Base-by-base conservation (phyloP, 1,140 invertebrate genomes). In the Sminthurinus signatus region DNA sequence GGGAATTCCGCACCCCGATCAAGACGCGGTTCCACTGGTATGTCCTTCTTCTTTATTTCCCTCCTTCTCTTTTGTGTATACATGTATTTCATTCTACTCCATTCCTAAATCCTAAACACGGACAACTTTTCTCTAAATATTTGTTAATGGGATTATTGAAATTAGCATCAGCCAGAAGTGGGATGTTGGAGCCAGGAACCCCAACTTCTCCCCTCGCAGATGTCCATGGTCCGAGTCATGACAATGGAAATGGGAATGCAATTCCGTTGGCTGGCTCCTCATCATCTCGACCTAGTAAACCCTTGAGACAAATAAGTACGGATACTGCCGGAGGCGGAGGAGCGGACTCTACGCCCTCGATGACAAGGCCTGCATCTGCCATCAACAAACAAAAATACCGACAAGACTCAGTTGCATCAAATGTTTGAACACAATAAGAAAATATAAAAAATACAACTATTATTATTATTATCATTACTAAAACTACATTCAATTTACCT, bases 401-500 rank as follows among this genome's bases (percentile, higher is more conserved):
- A 14, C 66, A 68, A 61, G 66, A 68, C 52, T 68, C 66, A 21
- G 59, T 63, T 14, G 66, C 66, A n/a, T 68, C 66, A 14, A 68
- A 68, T 57, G 66, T 68, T 21, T 68, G 55, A 67, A 52, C 14
- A 48, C 10, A 48, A 42, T 42, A 10, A 12, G 10, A 12, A 42
- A 42, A 42, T 42, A 42, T 42, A 48, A 48, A 21, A 21, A 48
- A n/a, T 48, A 5, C 23, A 4, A 48, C 15, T 36, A 5, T 48
- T 48, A 48, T 19, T 48, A 48, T 48, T 19, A 48, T 12, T 48
- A 48, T 12, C 10, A 48, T 48, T 48, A 48, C 44, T 5, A 5
- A 36, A 5, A 8, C 32, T 15, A 36, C 32, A 36, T 36, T 36
- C 32, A 36, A 36, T 15, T 36, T n/a, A n/a, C n/a, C n/a, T n/a